These are phyloP conservation scores for Sus scrofa DNA, from an alignment of 2,113 vertebrate species.

Conservation along the genomic window T2T-Sscrofa CM000818.6:69780501-69781000, in stretches of 20 bases:
- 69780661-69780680: too few relatives aligned
- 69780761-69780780: too few relatives aligned
- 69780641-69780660: too few relatives aligned
- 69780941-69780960: background rate
- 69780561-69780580: too few relatives aligned
- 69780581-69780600: too few relatives aligned
- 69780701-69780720: too few relatives aligned
- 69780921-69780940: background rate
- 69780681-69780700: too few relatives aligned
- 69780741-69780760: too few relatives aligned
- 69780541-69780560: too few relatives aligned
- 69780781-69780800: background rate
- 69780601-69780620: too few relatives aligned
- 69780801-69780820: background rate
- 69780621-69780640: too few relatives aligned
- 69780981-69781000: background rate
- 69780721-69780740: too few relatives aligned
- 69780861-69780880: background rate
- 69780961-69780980: background rate
- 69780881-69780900: background rate
- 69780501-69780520: conserved; percentile 4
- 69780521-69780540: background rate
- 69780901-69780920: background rate
- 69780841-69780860: background rate
- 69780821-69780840: background rate